Conservation (phyloP, 2,797 vertebrate genomes). For the Poecilia wingei region DNA sequence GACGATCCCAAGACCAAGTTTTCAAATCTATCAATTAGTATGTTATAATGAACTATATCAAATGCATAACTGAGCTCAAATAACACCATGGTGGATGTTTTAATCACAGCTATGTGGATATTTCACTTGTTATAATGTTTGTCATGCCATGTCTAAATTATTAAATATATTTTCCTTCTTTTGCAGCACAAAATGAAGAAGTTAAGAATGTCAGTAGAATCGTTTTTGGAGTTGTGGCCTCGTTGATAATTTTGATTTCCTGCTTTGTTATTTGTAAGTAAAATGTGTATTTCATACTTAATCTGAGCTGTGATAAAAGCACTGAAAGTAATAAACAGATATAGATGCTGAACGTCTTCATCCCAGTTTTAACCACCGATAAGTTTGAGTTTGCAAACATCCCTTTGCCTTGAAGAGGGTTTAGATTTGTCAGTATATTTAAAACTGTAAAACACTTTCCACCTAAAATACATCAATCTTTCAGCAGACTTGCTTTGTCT, state of each 20-base stretch:
- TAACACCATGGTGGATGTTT: background rate
- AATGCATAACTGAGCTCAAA: background rate
- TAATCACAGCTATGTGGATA: background rate
- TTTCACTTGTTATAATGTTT: background rate
- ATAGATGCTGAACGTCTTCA: background rate
- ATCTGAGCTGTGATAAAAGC: background rate
- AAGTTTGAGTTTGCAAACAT: background rate
- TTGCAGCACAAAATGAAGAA: conserved; percentile 1
- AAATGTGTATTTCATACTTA: background rate
- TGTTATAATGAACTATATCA: background rate
- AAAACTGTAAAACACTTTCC: background rate
- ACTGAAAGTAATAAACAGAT: background rate
- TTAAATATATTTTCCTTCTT: conserved; percentile 2
- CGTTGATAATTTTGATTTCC: conserved; percentile 44
- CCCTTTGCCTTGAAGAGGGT: background rate
- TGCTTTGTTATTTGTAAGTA: conserved; percentile 68
- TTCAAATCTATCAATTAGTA: background rate
- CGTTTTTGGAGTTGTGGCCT: conserved; percentile 19
- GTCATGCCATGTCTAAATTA: background rate
- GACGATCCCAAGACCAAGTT: background rate
- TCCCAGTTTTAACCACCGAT: background rate
- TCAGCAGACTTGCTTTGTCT: background rate
- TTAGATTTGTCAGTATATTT: background rate
- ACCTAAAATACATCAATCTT: background rate
- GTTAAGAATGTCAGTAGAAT: no score